phyloP scores from a whole-genome alignment of 2,888 invertebrate genomes.

The Parnassius glacialis region DNA sequence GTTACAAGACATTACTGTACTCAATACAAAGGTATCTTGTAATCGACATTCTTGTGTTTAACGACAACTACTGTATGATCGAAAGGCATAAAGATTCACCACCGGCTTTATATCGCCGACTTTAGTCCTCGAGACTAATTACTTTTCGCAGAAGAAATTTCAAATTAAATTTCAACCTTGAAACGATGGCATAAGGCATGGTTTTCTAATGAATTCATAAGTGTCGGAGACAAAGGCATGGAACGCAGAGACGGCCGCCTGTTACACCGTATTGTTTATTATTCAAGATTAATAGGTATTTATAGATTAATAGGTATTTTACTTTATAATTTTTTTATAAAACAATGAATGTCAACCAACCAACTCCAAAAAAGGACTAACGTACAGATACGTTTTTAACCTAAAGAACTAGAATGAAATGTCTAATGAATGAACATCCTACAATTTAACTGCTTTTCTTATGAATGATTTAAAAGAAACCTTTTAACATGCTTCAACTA shows the following conservation, averaged over 20 bases:
- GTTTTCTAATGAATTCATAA: constrained; percentile 1
- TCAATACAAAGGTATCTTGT: constrained; percentile 16
- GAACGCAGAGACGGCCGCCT: not conserved
- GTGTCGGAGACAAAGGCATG: constrained; percentile 12
- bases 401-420: no score
- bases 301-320: no score
- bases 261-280: constrained; percentile 28
- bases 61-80: constrained; percentile 36
- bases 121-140: constrained; percentile 17
- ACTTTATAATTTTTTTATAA: no score
- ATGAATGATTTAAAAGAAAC: no score
- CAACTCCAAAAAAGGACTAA: no score
- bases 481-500: no score
- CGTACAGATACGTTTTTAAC: no score
- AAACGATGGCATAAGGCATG: not conserved
- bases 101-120: constrained; percentile 17
- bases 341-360: no score
- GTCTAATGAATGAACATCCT: no score
- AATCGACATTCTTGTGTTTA: constrained; percentile 34
- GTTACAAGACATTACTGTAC: constrained; percentile 30
- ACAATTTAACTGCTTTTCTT: no score
- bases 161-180: constrained; percentile 3
- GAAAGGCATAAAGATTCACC: constrained; percentile 32
- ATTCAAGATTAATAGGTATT: not conserved
- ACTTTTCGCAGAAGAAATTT: constrained; percentile 8